phyloP scores from a whole-genome alignment of 2,797 vertebrate genomes.

The Phoxinus dragarum region DNA sequence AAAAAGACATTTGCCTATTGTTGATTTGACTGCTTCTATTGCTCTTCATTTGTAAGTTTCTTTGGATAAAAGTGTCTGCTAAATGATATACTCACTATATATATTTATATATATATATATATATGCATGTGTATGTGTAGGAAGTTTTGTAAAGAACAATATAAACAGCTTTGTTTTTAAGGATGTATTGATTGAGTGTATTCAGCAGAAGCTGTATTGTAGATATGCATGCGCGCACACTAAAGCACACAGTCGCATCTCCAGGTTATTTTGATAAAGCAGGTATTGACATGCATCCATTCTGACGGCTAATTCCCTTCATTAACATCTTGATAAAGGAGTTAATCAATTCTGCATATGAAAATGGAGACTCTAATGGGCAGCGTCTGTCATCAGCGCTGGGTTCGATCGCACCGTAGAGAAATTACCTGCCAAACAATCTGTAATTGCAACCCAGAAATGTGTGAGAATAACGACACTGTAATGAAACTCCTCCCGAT shows the following conservation, averaged over 20 bases:
- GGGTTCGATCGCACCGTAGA: constrained; percentile 24
- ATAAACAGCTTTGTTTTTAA: neutral
- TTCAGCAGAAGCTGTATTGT: neutral
- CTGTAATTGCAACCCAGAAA: neutral
- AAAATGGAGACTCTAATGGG: neutral
- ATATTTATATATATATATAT: no score
- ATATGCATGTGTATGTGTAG: neutral
- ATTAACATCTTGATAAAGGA: constrained; percentile 48
- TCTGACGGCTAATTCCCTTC: constrained; percentile 20
- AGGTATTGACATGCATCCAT: neutral
- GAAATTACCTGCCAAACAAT: constrained; percentile 42
- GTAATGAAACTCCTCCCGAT: neutral
- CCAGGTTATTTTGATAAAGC: neutral
- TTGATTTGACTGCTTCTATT: no score
- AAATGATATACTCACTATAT: no score
- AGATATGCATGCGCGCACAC: neutral
- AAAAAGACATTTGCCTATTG: no score
- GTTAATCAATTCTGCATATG: constrained; percentile 32
- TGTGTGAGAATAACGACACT: neutral
- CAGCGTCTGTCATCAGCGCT: neutral
- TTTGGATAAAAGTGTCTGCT: no score
- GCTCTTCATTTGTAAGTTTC: no score
- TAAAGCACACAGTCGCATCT: neutral
- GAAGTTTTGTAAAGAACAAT: neutral
- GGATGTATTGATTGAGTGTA: neutral